These are phyloP conservation scores for Oxyura jamaicensis DNA, from an alignment of 2,113 vertebrate genomes.

Conservation along the genomic window DNA sequence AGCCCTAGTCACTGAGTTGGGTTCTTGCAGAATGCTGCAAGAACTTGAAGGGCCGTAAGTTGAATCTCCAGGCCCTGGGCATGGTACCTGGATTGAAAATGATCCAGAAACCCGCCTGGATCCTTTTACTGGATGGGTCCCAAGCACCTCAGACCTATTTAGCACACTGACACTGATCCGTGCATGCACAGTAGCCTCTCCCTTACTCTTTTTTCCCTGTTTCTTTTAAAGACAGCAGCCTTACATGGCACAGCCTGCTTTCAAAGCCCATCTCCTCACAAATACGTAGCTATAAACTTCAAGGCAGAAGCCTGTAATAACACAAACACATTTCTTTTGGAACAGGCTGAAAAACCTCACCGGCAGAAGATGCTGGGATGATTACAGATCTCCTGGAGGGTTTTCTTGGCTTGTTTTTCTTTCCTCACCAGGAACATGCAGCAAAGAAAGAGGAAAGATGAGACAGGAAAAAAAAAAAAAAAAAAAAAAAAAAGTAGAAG, in stretches of 20 bases:
- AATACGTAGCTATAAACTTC: not conserved
- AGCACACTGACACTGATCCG: not conserved
- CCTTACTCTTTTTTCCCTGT: not conserved
- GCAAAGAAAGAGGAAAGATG: not conserved
- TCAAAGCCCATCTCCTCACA: not conserved
- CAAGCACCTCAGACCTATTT: not conserved
- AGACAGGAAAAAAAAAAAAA: not conserved
- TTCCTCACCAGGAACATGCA: not conserved
- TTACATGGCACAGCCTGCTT: not conserved
- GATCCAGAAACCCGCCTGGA: not conserved
- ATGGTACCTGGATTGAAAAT: accelerated
- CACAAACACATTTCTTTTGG: not conserved
- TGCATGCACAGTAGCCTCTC: not conserved
- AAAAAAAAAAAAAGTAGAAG: not conserved
- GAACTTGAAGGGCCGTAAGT: not conserved
- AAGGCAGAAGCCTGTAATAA: not conserved
- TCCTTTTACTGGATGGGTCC: too few relatives aligned
- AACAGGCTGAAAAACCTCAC: not conserved
- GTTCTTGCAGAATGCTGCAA: not conserved
- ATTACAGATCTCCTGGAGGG: not conserved
- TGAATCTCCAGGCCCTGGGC: too few relatives aligned
- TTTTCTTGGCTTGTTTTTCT: not conserved
- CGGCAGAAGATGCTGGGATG: accelerated
- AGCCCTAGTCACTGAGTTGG: not conserved
- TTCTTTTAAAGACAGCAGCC: not conserved